Base-by-base conservation (phyloP, 2,113 vertebrate species). In the Xenopus laevis region DNA sequence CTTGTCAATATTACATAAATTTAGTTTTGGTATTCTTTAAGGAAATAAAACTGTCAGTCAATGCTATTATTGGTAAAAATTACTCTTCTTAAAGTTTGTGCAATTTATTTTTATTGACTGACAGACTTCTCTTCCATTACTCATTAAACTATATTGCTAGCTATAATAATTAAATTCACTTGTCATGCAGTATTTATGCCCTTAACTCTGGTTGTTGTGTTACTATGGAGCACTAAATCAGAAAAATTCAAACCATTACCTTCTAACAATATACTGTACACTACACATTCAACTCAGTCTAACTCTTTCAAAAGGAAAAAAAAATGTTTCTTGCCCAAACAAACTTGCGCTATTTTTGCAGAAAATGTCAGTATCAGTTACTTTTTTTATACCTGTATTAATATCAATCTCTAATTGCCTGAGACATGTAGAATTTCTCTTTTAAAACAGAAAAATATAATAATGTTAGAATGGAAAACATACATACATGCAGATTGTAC, bases 11-110 rank as follows among this genome's bases (percentile, higher is more conserved):
- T 40, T 40, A 40, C 5, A 40, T 40, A 4, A 40, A 40, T 40
- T 40, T 40, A 40, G 8, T 40, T 40, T 40, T 40, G 33, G 33
- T 40, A 40, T 40, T 40, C 33, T 40, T 40, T 40, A 40, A 7
- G 33, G 33, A 40, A 40, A 40, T 2, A 40, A 46, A 40, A 5
- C 33, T 73, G 64, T 68, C 72, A 68, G 33, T 74, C 65, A 74
- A 68, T 68, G 68, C 65, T 74, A 68, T 40, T 67, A 67, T 74
- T 61, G 59, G 65, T 60, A 74, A 21, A 74, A 68, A 68, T 74
- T 60, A 68, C 55, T 59, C 65, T 61, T 65, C 61, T n/a, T n/a
- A 50, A 60, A 74, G 65, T 61, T 59, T 74, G 18, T 74, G 72
- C 72, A 74, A 67, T 74, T 52, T 74, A 66, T 67, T 66, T 58